Conservation (phyloP, 1,140 invertebrate species). For the Musca vetustissima region DNA sequence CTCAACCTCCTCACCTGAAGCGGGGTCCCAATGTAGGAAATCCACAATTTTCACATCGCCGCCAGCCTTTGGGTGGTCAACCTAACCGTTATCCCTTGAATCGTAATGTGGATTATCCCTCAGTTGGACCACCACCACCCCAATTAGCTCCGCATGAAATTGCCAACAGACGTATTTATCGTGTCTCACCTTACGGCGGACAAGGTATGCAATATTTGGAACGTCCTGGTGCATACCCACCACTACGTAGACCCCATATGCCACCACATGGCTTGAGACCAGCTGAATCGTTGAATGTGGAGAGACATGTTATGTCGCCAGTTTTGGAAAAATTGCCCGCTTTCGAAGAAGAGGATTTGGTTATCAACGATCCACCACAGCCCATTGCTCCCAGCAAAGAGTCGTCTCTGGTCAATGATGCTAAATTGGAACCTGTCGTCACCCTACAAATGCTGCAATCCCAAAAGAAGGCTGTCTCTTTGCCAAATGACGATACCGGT, state of each 20-base stretch:
- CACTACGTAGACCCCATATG: conserved; percentile 28
- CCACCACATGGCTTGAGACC: conserved; percentile 23
- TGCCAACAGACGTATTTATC: conserved; percentile 47
- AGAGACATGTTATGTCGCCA: conserved; percentile 41
- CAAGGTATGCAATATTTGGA: conserved; percentile 39
- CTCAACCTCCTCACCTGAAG: conserved; percentile 34
- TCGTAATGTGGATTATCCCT: conserved; percentile 38
- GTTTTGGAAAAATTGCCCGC: conserved; percentile 36
- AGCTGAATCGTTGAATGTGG: conserved; percentile 36
- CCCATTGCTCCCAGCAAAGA: conserved; percentile 39
- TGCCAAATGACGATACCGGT: conserved; percentile 41
- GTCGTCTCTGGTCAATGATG: conserved; percentile 30
- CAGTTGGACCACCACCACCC: conserved; percentile 24
- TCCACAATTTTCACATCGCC: conserved; percentile 39
- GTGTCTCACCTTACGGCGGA: conserved; percentile 39
- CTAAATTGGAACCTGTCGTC: conserved; percentile 56
- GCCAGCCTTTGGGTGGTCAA: conserved; percentile 35
- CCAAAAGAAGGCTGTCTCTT: conserved; percentile 45
- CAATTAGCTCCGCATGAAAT: conserved; percentile 24
- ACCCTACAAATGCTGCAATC: conserved; percentile 69
- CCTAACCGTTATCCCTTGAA: conserved; percentile 44
- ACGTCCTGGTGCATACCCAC: conserved; percentile 29
- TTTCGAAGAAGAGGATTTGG: conserved; percentile 51
- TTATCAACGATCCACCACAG: conserved; percentile 51
- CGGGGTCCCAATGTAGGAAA: conserved; percentile 50